Percentiles rank a stretch among this genome's conserved stretches.
These are phyloP conservation scores for Lamprologus speciosus DNA, from an alignment of 2,113 vertebrate species.

Conservation along the genomic window DNA sequence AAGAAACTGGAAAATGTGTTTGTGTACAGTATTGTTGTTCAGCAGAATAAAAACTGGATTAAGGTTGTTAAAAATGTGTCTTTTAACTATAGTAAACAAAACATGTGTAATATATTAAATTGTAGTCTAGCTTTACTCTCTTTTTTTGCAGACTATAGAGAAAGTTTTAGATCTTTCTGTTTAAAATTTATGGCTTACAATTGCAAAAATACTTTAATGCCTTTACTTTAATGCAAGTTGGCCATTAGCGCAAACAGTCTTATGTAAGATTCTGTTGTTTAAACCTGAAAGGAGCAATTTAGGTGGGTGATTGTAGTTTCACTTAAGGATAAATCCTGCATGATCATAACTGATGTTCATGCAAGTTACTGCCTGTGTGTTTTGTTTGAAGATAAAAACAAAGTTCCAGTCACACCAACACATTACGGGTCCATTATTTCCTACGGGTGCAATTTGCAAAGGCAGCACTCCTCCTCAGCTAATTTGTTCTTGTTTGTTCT, in stretches of 20 bases:
- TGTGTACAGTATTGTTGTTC: not conserved
- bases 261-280: not conserved
- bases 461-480: not conserved
- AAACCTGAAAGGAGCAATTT: not conserved
- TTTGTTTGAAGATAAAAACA: not conserved
- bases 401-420: not conserved
- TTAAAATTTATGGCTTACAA: not conserved
- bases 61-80: not conserved
- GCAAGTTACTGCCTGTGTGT: not conserved
- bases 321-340: not conserved
- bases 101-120: not conserved
- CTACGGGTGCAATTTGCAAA: not conserved
- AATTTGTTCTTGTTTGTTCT: constrained; percentile 31
- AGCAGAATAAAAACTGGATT: not conserved
- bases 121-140: not conserved
- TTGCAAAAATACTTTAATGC: not conserved
- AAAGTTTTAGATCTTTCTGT: not conserved
- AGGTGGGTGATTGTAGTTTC: not conserved
- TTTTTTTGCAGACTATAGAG: not conserved
- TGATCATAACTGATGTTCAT: not conserved
- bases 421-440: not conserved
- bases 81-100: not conserved
- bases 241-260: not conserved
- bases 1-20: not conserved
- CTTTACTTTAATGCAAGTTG: not conserved